These are phyloP conservation scores for Rhynchotus rufescens DNA, from an alignment of 2,797 vertebrate species.

Conservation along the genomic window DNA sequence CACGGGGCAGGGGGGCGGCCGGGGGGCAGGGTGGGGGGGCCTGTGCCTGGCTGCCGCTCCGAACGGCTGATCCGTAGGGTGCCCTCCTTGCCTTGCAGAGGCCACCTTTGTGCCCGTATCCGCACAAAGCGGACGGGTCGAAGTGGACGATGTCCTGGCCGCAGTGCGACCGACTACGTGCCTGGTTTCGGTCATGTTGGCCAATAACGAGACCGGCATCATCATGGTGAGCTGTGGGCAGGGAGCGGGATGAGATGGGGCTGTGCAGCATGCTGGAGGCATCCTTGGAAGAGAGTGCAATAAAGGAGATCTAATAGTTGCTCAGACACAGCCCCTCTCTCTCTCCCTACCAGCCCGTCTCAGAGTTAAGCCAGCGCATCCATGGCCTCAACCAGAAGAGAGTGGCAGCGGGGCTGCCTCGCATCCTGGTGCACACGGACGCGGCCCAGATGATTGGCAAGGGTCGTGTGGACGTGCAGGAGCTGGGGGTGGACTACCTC, in stretches of 20 bases:
- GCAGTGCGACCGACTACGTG: constrained; percentile 89
- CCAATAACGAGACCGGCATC: constrained; percentile 96
- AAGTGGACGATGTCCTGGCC: constrained; percentile 88
- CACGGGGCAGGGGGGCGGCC: neutral
- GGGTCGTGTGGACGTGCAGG: constrained; percentile 85
- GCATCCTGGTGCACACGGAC: constrained; percentile 90
- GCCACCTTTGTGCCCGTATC: constrained; percentile 91
- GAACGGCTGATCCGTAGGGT: neutral
- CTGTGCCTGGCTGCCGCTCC: fast-evolving
- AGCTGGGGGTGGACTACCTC: constrained; percentile 92
- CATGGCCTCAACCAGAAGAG: constrained; percentile 79
- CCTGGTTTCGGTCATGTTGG: constrained; percentile 94
- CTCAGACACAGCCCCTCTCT: fast-evolving
- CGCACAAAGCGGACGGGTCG: constrained; percentile 81
- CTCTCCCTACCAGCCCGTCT: constrained; percentile 83
- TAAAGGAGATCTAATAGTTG: neutral
- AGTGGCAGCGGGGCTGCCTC: constrained; percentile 46
- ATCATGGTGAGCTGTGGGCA: constrained; percentile 88
- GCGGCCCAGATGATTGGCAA: constrained; percentile 95
- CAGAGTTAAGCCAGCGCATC: constrained; percentile 85
- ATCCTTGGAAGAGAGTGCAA: fast-evolving
- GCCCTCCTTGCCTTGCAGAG: constrained; percentile 77
- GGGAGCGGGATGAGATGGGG: fast-evolving
- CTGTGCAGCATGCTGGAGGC: neutral
- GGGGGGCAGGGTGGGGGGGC: fast-evolving